A percentile compares a stretch with the other conserved stretches of the same genome.
phyloP scores from a whole-genome alignment of 2,888 invertebrate species.

The Lepas anatifera region DNA sequence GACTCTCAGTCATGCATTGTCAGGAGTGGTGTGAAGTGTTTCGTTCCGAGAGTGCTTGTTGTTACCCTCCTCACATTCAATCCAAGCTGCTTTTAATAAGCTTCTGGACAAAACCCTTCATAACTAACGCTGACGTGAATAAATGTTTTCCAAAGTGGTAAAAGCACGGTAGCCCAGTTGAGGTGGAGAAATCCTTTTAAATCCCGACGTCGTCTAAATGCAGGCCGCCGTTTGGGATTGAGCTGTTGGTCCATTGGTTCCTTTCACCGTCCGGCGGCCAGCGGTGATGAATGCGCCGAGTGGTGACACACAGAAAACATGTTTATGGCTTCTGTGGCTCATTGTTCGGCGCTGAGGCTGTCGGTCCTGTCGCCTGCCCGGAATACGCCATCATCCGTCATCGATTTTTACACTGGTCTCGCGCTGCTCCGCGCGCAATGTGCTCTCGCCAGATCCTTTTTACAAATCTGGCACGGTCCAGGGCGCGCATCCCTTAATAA shows the following conservation, averaged over 20 bases:
- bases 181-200: neutral
- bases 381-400: neutral
- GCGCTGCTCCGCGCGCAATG: neutral
- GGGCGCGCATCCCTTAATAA: conserved; percentile 13
- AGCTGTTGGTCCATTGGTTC: neutral
- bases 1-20: no score
- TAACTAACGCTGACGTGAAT: no score
- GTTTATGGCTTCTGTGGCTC: conserved; percentile 3
- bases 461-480: conserved; percentile 4
- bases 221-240: neutral
- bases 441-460: neutral
- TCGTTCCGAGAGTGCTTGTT: no score
- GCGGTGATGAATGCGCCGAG: neutral
- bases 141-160: no score
- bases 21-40: no score
- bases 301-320: conserved; percentile 10
- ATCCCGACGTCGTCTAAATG: neutral
- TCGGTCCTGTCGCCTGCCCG: neutral
- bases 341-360: neutral
- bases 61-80: neutral
- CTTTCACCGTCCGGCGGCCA: neutral
- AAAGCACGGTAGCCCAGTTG: neutral
- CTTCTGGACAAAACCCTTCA: neutral
- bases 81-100: neutral
- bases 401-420: neutral